phyloP scores from a whole-genome alignment of 1,140 invertebrate species.

The Nephila pilipes region DNA sequence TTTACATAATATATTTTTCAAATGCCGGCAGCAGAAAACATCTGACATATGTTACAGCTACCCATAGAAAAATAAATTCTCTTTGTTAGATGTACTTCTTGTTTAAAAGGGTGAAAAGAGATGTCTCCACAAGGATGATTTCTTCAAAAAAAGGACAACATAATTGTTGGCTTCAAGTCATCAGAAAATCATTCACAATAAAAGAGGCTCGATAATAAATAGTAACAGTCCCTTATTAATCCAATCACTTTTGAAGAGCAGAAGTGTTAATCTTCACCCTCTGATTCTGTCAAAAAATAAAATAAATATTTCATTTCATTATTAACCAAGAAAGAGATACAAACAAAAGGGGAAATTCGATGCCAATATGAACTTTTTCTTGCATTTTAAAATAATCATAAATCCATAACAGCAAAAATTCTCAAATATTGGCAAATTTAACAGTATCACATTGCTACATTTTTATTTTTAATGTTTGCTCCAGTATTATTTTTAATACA shows the following conservation, averaged over 20 bases:
- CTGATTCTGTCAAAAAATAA: constrained; percentile 18
- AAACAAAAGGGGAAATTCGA: too few species aligned
- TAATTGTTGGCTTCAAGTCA: constrained; percentile 30
- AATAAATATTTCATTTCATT: background rate
- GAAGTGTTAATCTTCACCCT: constrained; percentile 53
- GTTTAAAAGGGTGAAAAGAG: constrained; percentile 53
- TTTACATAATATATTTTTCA: background rate
- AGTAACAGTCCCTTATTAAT: constrained; percentile 21
- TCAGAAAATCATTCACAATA: constrained; percentile 7
- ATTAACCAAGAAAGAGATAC: too few species aligned
- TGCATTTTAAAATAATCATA: too few species aligned
- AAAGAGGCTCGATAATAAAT: constrained; percentile 40
- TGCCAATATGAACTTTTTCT: too few species aligned
- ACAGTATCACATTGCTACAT: too few species aligned
- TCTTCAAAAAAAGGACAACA: constrained; percentile 8
- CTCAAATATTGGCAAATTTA: too few species aligned
- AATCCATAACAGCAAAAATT: too few species aligned
- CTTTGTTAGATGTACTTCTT: constrained; percentile 44
- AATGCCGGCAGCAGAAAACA: background rate
- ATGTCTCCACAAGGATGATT: constrained; percentile 17
- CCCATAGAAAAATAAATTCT: constrained; percentile 56
- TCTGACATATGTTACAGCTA: background rate
- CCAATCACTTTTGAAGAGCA: background rate
- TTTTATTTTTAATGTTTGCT: too few species aligned
- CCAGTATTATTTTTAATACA: too few species aligned